phyloP scores from a whole-genome alignment of 2,888 invertebrate genomes.

The Rutpela maculata region DNA sequence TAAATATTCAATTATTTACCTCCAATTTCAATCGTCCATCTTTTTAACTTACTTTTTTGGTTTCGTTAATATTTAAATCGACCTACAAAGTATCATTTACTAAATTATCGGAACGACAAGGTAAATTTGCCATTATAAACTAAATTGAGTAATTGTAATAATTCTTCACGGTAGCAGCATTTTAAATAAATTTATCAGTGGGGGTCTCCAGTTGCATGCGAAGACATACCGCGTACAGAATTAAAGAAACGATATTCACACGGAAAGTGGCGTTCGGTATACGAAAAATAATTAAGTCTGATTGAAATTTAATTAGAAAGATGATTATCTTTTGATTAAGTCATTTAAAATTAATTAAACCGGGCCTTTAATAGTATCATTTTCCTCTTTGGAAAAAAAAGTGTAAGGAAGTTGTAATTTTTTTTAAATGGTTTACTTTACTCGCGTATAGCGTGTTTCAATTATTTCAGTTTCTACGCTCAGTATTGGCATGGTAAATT shows the following conservation, averaged over 20 bases:
- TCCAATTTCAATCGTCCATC: not conserved
- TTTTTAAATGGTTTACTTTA: no score
- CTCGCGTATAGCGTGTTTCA: no score
- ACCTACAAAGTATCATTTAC: conserved; percentile 9
- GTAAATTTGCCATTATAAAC: conserved; percentile 17
- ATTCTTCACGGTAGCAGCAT: conserved; percentile 29
- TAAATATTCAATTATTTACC: not conserved
- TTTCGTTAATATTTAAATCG: not conserved
- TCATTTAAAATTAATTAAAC: conserved; percentile 1
- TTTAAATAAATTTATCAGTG: conserved; percentile 8
- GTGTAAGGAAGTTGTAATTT: not conserved
- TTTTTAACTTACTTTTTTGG: not conserved
- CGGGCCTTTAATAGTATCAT: not conserved
- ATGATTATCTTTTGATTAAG: conserved; percentile 11
- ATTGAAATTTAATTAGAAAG: conserved; percentile 12
- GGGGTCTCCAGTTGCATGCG: conserved; percentile 20
- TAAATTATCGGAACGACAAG: conserved; percentile 16
- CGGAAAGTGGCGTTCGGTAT: conserved; percentile 7
- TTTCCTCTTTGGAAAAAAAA: not conserved
- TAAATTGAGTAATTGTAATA: conserved; percentile 28
- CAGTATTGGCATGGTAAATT: no score
- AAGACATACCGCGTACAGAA: conserved; percentile 24
- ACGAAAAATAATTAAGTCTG: not conserved
- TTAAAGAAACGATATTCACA: conserved; percentile 12
- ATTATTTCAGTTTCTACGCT: no score